Evolutionary conservation across 2,113 vertebrate species (phyloP).

Genomic region (Bucco capensis): DNA sequence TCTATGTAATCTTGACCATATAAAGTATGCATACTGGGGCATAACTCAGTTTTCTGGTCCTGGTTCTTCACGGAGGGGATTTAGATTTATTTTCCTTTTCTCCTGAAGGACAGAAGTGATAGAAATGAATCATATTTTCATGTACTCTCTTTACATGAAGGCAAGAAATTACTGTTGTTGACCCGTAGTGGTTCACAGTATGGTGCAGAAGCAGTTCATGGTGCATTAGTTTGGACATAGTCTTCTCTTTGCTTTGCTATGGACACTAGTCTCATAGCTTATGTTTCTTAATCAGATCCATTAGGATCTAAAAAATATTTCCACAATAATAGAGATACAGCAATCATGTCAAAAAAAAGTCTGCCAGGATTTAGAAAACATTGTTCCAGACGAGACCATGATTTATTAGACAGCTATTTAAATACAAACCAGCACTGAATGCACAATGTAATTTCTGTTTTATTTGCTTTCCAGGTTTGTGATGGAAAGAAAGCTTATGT

Average conservation of each 20-base stretch:
- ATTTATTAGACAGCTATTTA: background rate
- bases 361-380: background rate
- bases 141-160: background rate
- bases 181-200: background rate
- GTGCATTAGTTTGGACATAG: background rate
- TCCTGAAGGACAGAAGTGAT: background rate
- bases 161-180: background rate
- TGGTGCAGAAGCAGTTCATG: background rate
- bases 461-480: background rate
- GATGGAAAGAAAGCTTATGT: background rate
- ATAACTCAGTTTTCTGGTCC: background rate
- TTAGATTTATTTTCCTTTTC: background rate
- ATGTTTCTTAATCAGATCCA: background rate
- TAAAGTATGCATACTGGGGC: background rate
- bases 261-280: background rate
- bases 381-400: background rate
- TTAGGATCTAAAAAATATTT: background rate
- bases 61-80: background rate
- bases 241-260: background rate
- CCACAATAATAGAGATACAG: background rate
- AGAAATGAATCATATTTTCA: background rate
- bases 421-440: background rate
- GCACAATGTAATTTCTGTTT: background rate
- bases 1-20: background rate
- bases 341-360: background rate